A percentile compares a stretch with the other conserved stretches of the same genome.
Evolutionary conservation across 2,113 vertebrate species (phyloP).

Genomic region (Elgaria multicarinata): DNA sequence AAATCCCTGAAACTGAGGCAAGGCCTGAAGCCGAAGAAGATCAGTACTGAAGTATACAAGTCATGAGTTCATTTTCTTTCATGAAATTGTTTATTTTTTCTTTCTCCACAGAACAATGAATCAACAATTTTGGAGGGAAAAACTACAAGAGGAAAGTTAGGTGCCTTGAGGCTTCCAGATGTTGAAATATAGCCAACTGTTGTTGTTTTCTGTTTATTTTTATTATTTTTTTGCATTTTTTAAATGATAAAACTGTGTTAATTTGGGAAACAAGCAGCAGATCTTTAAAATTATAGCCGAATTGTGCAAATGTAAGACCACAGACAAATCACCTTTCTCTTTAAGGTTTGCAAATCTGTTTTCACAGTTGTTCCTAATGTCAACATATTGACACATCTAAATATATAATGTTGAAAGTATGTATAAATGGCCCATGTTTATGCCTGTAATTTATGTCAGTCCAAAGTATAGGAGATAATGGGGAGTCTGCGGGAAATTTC

Average conservation of each 20-base stretch:
- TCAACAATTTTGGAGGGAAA: slow-evolving; percentile 9
- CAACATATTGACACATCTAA: slow-evolving; percentile 64
- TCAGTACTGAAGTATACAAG: no score
- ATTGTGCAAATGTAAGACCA: slow-evolving; percentile 15
- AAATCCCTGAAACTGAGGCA: no score
- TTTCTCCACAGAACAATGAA: slow-evolving; percentile 50
- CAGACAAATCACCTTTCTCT: slow-evolving; percentile 31
- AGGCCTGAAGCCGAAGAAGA: no score
- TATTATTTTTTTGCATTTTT: slow-evolving; percentile 4
- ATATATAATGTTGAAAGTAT: slow-evolving; percentile 61
- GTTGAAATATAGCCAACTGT: slow-evolving; percentile 32
- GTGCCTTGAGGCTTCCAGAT: slow-evolving; percentile 52
- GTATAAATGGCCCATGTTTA: slow-evolving; percentile 72
- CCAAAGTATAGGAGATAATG: background rate
- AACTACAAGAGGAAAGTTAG: slow-evolving; percentile 50
- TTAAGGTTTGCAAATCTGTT: slow-evolving; percentile 44
- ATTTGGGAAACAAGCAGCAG: slow-evolving; percentile 7
- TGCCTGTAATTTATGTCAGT: slow-evolving; percentile 56
- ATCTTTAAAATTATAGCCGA: slow-evolving; percentile 29
- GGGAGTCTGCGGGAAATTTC: background rate
- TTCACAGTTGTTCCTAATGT: slow-evolving; percentile 69
- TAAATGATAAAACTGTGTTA: slow-evolving; percentile 28
- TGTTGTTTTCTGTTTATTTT: background rate
- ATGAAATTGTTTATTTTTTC: slow-evolving; percentile 49
- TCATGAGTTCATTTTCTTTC: slow-evolving; percentile 32